Conservation (phyloP, 2,113 vertebrate species). For the Litocranius walleri region DNA sequence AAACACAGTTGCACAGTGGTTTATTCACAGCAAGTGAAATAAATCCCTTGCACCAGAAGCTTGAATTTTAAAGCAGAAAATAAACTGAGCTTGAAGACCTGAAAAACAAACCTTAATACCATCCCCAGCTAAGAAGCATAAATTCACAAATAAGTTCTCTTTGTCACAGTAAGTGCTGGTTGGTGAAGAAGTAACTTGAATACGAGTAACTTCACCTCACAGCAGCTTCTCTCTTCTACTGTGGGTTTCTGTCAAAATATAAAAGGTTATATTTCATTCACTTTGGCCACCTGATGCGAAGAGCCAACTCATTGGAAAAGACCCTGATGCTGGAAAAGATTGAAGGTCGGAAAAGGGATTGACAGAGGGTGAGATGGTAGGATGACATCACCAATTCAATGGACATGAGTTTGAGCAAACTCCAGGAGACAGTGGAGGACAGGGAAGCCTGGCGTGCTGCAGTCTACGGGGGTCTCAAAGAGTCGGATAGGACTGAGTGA, state of each 20-base stretch:
- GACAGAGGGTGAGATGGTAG: background rate
- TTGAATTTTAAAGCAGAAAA: constrained; percentile 35
- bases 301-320: background rate
- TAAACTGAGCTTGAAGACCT: background rate
- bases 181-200: background rate
- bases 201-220: background rate
- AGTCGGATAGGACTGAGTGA: background rate
- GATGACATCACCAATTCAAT: background rate
- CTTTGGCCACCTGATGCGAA: background rate
- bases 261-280: background rate
- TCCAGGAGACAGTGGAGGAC: background rate
- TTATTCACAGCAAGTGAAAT: background rate
- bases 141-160: background rate
- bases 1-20: background rate
- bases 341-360: background rate
- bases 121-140: background rate
- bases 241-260: background rate
- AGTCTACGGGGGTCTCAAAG: background rate
- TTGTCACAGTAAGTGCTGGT: background rate
- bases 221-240: background rate
- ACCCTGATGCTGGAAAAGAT: background rate
- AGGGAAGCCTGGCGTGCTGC: background rate
- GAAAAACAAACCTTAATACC: background rate
- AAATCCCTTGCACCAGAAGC: background rate
- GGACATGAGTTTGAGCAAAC: background rate